A percentile compares a stretch with the other conserved stretches of the same genome.
Evolutionary conservation across 2,888 invertebrate species (phyloP).

Genomic region (Operophtera brumata): DNA sequence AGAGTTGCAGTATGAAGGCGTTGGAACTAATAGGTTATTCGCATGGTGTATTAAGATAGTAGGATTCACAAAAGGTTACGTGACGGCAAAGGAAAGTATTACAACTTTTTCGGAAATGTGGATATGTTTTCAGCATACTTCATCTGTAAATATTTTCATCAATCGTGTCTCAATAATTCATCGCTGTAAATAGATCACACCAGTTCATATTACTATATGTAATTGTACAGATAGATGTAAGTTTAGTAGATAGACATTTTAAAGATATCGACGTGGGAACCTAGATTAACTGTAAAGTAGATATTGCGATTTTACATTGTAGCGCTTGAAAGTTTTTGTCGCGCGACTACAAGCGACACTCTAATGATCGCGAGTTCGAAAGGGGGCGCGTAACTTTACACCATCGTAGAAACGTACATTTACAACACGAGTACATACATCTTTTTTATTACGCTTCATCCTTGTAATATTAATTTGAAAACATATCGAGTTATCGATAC

Average conservation of each 20-base stretch:
- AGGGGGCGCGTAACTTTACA: too few relatives aligned
- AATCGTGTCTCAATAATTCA: not conserved
- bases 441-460: too few relatives aligned
- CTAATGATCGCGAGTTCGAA: too few relatives aligned
- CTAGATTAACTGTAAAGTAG: slow-evolving; percentile 9
- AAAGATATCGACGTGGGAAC: slow-evolving; percentile 8
- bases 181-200: slow-evolving; percentile 9
- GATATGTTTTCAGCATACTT: not conserved
- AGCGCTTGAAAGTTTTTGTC: slow-evolving; percentile 1
- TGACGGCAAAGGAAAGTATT: slow-evolving; percentile 2
- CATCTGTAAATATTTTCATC: slow-evolving; percentile 16
- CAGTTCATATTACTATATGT: not conserved
- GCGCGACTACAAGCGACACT: not conserved
- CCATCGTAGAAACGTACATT: too few relatives aligned
- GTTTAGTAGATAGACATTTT: not conserved
- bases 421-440: too few relatives aligned
- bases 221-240: slow-evolving; percentile 1
- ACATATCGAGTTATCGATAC: not conserved
- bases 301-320: slow-evolving; percentile 3
- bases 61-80: not conserved
- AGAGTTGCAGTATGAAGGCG: slow-evolving; percentile 13
- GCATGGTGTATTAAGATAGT: slow-evolving; percentile 6
- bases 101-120: slow-evolving; percentile 9
- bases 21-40: not conserved
- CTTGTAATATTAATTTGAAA: too few relatives aligned